Conservation (phyloP, 2,797 vertebrate species). For the Mormyrops attenuatus region DNA sequence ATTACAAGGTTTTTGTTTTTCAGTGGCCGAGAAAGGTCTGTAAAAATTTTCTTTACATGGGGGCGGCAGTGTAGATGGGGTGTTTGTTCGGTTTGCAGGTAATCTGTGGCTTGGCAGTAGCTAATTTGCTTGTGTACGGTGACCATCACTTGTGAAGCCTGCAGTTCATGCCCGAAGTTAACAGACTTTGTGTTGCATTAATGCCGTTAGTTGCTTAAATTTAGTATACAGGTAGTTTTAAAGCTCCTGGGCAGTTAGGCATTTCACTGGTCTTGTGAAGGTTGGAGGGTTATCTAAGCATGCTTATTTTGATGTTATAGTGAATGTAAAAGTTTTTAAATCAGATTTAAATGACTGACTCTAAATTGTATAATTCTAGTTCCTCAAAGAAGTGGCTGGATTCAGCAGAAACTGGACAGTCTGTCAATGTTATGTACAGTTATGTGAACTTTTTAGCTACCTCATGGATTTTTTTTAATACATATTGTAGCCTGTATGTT, state of each 20-base stretch:
- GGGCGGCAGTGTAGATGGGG: not conserved
- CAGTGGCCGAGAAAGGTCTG: not conserved
- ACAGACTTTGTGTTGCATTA: not conserved
- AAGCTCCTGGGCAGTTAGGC: not conserved
- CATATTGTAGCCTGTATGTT: conserved; percentile 4
- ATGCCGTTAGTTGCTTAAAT: not conserved
- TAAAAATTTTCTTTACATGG: not conserved
- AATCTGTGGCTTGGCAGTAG: not conserved
- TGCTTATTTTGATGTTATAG: not conserved
- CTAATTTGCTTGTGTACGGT: not conserved
- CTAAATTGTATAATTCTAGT: not conserved
- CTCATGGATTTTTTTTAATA: not conserved
- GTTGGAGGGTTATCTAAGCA: not conserved
- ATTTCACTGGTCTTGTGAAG: not conserved
- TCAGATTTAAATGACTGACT: not conserved
- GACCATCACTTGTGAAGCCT: not conserved
- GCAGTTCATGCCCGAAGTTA: not conserved
- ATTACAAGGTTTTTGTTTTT: not conserved
- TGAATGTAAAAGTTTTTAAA: not conserved
- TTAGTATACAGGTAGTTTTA: not conserved
- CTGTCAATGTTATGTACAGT: not conserved
- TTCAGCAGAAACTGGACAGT: not conserved
- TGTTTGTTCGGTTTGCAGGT: not conserved
- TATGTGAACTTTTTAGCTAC: not conserved
- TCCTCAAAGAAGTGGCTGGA: not conserved